Base-by-base conservation (phyloP, 2,113 vertebrate species). In the Malurus elegans region DNA sequence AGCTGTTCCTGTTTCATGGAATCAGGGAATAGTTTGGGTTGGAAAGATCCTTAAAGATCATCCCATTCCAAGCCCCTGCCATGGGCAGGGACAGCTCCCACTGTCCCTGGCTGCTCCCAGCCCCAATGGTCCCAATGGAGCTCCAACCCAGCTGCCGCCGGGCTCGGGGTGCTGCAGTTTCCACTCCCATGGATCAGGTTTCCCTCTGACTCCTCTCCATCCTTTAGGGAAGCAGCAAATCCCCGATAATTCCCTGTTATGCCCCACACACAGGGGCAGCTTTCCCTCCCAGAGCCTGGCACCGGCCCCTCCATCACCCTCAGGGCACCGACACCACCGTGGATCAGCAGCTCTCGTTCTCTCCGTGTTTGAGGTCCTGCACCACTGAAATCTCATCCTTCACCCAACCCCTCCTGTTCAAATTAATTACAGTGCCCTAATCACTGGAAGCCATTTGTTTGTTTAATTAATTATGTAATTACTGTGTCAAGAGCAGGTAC, bases 191-290 rank as follows among this genome's bases (percentile, higher is more conserved):
- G 48, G 95, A 96, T 97, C 93, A 42, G 31, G 50, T 98, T 98
- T 96, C 97, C 72, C 64, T 72, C 86, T 85, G 79, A 97, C 18
- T 56, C 58, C 84, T 94, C 88, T 91, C 38, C 72, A 88, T 96
- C 96, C 91, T 96, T 97, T 25, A 67, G 70, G 74, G 86, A 95
- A 92, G 69, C 47, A 86, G 94, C 90, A 97, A 96, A 96, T 57
- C 95, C 86, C 4, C 0, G 4, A 73, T 97, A 97, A 97, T 97
- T 98, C 95, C 69, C 94, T 96, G 95, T 96, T 97, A 97, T 92
- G 96, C 95, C 98, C 90, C 61, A 94, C 93, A 91, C 95, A 95
- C 94, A 74, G 3, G 6, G 73, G 80, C 81, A 62, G 21, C 79
- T 79, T 91, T 95, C 86, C 79, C 80, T 76, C 47, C 4, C 10